Evolutionary conservation across 2,113 vertebrate species (phyloP).

Genomic region (Pluvianellus socialis): DNA sequence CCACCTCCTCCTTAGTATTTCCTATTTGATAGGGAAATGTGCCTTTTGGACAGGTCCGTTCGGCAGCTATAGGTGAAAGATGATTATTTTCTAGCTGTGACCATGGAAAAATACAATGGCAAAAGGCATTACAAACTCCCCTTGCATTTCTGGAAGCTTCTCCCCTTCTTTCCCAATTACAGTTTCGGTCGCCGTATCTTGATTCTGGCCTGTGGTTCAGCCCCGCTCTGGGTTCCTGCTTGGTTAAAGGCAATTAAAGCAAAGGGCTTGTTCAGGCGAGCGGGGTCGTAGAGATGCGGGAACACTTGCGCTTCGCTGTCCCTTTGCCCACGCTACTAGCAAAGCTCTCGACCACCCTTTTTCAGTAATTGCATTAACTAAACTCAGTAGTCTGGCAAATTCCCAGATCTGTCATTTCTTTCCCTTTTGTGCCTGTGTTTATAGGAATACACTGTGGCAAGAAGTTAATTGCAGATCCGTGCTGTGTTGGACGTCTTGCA

Average conservation of each 20-base stretch:
- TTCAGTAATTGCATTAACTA: neutral
- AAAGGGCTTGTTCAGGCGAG: neutral
- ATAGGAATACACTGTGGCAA: neutral
- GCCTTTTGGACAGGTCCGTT: neutral
- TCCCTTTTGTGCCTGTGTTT: neutral
- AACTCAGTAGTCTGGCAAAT: neutral
- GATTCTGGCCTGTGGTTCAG: neutral
- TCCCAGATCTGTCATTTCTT: neutral
- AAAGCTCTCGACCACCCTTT: neutral
- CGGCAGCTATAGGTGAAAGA: neutral
- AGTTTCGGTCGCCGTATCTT: neutral
- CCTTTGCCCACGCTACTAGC: neutral
- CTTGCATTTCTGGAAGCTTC: neutral
- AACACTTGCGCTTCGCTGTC: neutral
- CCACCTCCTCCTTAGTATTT: neutral
- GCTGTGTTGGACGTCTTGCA: neutral
- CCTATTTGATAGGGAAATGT: neutral
- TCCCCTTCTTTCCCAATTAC: neutral
- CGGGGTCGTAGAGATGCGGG: neutral
- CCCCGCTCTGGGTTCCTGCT: neutral
- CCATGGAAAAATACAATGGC: neutral
- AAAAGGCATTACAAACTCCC: neutral
- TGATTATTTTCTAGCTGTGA: neutral
- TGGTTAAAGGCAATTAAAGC: neutral
- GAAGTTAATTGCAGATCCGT: neutral